Evolutionary conservation across 2,888 invertebrate species (phyloP).

Genomic region (Tinea pellionella): DNA sequence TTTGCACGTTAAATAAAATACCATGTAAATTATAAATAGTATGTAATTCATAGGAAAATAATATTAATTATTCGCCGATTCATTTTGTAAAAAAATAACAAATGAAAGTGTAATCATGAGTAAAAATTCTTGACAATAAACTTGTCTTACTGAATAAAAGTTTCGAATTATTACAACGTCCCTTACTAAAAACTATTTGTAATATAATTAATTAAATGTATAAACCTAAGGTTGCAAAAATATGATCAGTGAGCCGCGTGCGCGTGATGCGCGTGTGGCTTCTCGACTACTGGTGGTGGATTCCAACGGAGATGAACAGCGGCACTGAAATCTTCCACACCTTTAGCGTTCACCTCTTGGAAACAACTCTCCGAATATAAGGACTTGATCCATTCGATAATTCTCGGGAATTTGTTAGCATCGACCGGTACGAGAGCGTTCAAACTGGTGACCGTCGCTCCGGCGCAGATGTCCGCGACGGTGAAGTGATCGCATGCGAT

Average conservation of each 20-base stretch:
- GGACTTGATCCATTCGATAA: conserved; percentile 26
- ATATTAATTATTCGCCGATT: too few species aligned
- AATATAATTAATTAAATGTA: neutral
- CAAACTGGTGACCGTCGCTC: conserved; percentile 27
- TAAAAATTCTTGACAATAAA: neutral
- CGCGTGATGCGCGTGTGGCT: neutral
- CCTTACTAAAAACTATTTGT: neutral
- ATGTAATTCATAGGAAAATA: too few species aligned
- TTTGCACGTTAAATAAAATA: too few species aligned
- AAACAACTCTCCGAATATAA: conserved; percentile 29
- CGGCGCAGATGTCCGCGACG: conserved; percentile 31
- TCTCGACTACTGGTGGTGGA: neutral
- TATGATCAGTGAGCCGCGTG: neutral
- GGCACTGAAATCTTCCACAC: conserved; percentile 20
- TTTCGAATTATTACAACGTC: too few species aligned
- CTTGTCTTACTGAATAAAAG: too few species aligned
- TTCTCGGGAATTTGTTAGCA: conserved; percentile 23
- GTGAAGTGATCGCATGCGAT: conserved; percentile 29
- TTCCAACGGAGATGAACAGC: neutral
- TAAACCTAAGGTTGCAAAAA: neutral
- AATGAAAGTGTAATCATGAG: neutral
- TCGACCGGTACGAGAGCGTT: conserved; percentile 26
- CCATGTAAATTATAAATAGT: too few species aligned
- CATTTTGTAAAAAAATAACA: neutral
- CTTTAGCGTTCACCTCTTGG: conserved; percentile 26